Evolutionary conservation across 2,113 vertebrate species (phyloP), one percentile per base, ranked within the genome.

Genomic region (Camelus dromedarius): DNA sequence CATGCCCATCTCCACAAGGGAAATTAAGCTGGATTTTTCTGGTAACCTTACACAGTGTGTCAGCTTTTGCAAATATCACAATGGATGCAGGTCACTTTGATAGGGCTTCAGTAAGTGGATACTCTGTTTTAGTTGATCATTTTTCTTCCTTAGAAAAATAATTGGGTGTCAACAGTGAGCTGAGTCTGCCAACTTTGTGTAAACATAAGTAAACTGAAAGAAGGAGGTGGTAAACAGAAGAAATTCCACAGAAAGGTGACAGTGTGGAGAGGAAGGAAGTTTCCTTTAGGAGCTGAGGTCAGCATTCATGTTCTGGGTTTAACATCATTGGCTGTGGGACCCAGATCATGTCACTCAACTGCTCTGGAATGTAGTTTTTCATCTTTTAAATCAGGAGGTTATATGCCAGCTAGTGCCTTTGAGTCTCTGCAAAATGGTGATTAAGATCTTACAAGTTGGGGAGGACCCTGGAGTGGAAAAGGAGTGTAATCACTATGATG

Each of bases 71-170:
- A 87, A 79, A 75, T 48, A 80, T n/a, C 42, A 46, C 9, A n/a
- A 0, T 48, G 38, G 86, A 54, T 69, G 38, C 52, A 66, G 38
- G 64, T 58, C 35, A 3, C 35, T 95, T 89, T 91, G 60, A 56
- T 46, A 38, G 35, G 38, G 42, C 22, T 73, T 86, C 5, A 4
- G 15, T 56, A 58, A 28, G 50, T 42, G 15, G 12, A 50, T 80
- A 90, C 16, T 46, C 24, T 79, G 15, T 69, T 85, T 81, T 26
- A 46, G 16, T 28, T 72, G 20, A 77, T 77, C 38, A 64, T 62
- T 89, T 96, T 72, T 91, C n/a, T 80, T 19, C 22, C 35, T 70
- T 48, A 69, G 70, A 91, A 85, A 94, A 93, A 58, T 54, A 83
- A 60, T 77, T 77, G 72, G 54, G 12, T 82, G 35, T 91, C 58